Conservation (phyloP, 2,113 vertebrate genomes). For the Calyptomena viridis region DNA sequence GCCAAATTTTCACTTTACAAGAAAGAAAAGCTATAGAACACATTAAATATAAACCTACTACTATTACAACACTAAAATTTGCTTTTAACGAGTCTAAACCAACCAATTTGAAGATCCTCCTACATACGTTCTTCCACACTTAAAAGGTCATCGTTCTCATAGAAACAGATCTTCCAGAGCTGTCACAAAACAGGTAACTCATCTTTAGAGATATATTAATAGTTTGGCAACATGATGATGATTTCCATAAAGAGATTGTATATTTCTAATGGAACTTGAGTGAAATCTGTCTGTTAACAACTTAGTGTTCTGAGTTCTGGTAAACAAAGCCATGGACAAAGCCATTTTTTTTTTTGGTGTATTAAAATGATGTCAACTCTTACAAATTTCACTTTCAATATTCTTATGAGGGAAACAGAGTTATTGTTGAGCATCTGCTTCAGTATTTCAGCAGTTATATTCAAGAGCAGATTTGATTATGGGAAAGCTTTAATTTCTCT, state of each 20-base stretch:
- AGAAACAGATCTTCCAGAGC: neutral
- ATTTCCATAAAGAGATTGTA: neutral
- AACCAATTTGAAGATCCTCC: neutral
- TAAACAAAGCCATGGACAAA: neutral
- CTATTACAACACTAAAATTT: neutral
- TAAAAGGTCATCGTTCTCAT: rapidly evolving
- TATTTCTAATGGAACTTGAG: neutral
- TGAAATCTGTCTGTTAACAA: neutral
- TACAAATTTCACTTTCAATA: neutral
- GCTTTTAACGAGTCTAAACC: neutral
- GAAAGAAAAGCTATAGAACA: neutral
- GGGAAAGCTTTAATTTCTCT: neutral
- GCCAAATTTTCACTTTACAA: neutral
- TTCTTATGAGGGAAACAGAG: neutral
- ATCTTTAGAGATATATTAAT: neutral
- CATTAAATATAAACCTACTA: neutral
- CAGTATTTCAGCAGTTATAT: neutral
- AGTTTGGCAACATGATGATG: neutral
- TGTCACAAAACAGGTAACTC: neutral
- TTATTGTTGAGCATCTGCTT: neutral
- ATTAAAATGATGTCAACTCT: neutral
- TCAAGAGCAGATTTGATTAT: neutral
- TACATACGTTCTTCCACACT: neutral
- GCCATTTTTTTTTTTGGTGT: neutral
- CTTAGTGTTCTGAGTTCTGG: neutral